Conservation (phyloP, 2,888 invertebrate genomes). For the Caenorhabditis becei region DNA sequence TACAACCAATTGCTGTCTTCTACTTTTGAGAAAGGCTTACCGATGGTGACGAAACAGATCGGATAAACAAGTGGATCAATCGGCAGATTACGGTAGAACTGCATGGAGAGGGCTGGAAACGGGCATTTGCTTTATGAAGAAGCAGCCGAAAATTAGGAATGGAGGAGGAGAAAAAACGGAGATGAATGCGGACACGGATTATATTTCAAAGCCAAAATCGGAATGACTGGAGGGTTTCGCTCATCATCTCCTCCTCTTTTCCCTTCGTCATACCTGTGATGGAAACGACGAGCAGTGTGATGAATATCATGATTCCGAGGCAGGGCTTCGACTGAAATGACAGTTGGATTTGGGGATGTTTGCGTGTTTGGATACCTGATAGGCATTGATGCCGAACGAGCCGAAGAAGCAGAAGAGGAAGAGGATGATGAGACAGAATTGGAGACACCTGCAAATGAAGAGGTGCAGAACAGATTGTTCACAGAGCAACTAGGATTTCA, state of each 20-base stretch:
- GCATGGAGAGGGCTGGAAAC: slow-evolving; percentile 60
- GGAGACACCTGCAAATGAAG: slow-evolving; percentile 55
- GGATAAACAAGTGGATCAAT: slow-evolving; percentile 62
- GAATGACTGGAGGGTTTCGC: slow-evolving; percentile 46
- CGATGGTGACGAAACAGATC: slow-evolving; percentile 57
- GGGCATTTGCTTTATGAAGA: too few species aligned
- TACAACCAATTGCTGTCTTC: too few species aligned
- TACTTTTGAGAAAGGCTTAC: slow-evolving; percentile 47
- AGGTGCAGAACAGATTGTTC: slow-evolving; percentile 39
- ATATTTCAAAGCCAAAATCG: slow-evolving; percentile 39
- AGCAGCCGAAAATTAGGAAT: background rate
- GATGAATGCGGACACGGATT: slow-evolving; percentile 38
- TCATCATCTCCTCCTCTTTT: background rate
- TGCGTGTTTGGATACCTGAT: slow-evolving; percentile 64
- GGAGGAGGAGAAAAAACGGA: slow-evolving; percentile 4
- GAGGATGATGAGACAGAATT: slow-evolving; percentile 62
- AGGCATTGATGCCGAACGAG: slow-evolving; percentile 70
- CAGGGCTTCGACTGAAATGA: slow-evolving; percentile 63
- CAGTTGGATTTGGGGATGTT: background rate
- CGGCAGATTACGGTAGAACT: slow-evolving; percentile 59
- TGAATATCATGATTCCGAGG: slow-evolving; percentile 61
- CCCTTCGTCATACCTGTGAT: slow-evolving; percentile 51
- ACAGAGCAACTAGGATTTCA: slow-evolving; percentile 42
- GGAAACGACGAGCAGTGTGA: slow-evolving; percentile 50
- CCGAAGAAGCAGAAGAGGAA: slow-evolving; percentile 66